Conservation (phyloP, 2,888 invertebrate species). For the Venustoraphidia nigricollis region DNA sequence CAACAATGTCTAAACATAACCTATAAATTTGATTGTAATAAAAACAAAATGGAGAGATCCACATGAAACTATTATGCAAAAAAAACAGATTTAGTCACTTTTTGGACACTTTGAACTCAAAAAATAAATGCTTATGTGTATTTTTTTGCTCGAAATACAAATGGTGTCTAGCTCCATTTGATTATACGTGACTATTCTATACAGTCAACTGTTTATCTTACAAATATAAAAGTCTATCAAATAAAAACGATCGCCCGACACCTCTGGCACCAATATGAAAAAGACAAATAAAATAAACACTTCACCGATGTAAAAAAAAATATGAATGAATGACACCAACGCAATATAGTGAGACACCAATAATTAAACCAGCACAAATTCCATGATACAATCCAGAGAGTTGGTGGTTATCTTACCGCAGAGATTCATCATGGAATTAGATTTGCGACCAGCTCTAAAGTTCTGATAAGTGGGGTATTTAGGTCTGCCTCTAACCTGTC, state of each 20-base stretch:
- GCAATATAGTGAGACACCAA: constrained; percentile 2
- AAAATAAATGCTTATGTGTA: too few relatives aligned
- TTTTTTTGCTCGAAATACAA: too few relatives aligned
- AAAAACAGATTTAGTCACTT: too few relatives aligned
- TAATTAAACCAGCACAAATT: constrained; percentile 7
- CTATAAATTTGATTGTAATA: too few relatives aligned
- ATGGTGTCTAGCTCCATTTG: neutral
- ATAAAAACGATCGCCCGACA: neutral
- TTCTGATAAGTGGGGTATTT: constrained; percentile 75
- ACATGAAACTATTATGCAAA: too few relatives aligned
- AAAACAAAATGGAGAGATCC: too few relatives aligned
- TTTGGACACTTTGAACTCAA: too few relatives aligned
- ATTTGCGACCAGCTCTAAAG: constrained; percentile 77
- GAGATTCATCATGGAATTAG: constrained; percentile 90
- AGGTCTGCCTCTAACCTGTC: constrained; percentile 67
- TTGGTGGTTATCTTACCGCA: constrained; percentile 63
- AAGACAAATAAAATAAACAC: too few relatives aligned
- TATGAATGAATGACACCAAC: too few relatives aligned
- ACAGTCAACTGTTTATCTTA: too few relatives aligned
- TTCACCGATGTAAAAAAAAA: neutral
- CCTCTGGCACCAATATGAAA: neutral
- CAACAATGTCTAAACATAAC: too few relatives aligned
- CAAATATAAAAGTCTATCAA: neutral
- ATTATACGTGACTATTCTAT: neutral
- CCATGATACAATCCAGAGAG: constrained; percentile 14